These are phyloP conservation scores for Streptopelia turtur DNA, from an alignment of 2,797 vertebrate genomes.

Conservation along the genomic window DNA sequence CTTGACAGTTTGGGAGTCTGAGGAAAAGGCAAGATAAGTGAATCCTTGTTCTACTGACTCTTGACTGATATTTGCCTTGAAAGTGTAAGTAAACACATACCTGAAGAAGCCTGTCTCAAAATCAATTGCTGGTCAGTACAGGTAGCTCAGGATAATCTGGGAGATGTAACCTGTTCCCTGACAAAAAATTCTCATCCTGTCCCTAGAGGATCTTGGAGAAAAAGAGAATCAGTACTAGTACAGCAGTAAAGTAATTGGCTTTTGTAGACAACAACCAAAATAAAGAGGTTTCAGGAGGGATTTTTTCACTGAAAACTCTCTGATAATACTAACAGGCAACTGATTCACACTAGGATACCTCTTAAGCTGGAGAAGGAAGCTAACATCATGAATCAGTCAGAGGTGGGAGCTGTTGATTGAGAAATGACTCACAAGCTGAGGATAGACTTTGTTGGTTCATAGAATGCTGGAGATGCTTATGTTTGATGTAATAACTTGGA, in stretches of 20 bases:
- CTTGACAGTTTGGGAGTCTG: not conserved
- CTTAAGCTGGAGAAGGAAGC: not conserved
- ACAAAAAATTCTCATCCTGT: not conserved
- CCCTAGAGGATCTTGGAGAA: not conserved
- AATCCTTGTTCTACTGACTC: not conserved
- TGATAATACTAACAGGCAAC: not conserved
- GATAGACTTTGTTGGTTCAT: not conserved
- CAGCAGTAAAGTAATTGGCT: not conserved
- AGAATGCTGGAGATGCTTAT: not conserved
- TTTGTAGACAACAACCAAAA: not conserved
- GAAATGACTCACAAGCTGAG: not conserved
- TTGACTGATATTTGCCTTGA: not conserved
- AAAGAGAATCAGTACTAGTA: not conserved
- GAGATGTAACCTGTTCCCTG: not conserved
- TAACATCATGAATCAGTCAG: not conserved
- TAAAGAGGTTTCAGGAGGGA: not conserved
- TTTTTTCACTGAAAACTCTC: not conserved
- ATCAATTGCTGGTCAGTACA: not conserved
- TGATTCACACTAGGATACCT: not conserved
- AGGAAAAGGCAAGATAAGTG: not conserved
- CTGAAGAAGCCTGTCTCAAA: not conserved
- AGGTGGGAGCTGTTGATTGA: not conserved
- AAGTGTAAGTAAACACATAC: not conserved
- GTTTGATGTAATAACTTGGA: not conserved
- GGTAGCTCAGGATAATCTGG: not conserved